A percentile compares a stretch with the other conserved stretches of the same genome.
These are phyloP conservation scores for Nephila pilipes DNA, from an alignment of 1,140 invertebrate genomes.

Conservation along the genomic window DNA sequence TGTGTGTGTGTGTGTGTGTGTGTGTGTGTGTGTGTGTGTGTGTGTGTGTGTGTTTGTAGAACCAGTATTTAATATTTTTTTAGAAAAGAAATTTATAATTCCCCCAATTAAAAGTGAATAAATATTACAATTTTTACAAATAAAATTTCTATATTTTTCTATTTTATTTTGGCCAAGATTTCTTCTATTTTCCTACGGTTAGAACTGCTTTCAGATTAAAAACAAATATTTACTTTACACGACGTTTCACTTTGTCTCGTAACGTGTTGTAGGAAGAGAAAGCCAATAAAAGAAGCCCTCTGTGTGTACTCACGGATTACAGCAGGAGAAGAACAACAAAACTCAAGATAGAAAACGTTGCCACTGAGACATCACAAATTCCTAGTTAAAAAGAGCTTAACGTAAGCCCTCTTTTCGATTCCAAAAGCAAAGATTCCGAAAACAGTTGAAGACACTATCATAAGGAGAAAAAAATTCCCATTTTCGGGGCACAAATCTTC, in stretches of 20 bases:
- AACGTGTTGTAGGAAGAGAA: not conserved
- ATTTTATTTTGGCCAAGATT: too few relatives aligned
- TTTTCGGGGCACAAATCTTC: slow-evolving; percentile 59
- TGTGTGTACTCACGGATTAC: slow-evolving; percentile 14
- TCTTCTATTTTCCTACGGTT: not conserved
- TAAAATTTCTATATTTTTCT: too few relatives aligned
- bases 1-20: too few relatives aligned
- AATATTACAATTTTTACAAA: too few relatives aligned
- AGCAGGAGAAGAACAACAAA: slow-evolving; percentile 14
- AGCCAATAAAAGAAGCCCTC: slow-evolving; percentile 7
- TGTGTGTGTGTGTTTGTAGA: too few relatives aligned
- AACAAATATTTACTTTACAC: not conserved
- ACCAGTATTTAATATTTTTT: too few relatives aligned
- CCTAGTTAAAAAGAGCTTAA: slow-evolving; percentile 53
- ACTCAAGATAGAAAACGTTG: slow-evolving; percentile 9
- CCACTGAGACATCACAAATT: slow-evolving; percentile 7
- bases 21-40: too few relatives aligned
- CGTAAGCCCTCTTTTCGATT: slow-evolving; percentile 65
- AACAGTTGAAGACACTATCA: slow-evolving; percentile 61
- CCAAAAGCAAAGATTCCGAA: slow-evolving; percentile 48
- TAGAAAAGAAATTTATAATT: too few relatives aligned
- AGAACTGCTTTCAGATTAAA: not conserved
- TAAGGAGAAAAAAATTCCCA: slow-evolving; percentile 40
- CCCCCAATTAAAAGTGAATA: too few relatives aligned
- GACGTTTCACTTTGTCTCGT: not conserved